Evolutionary conservation across 2,797 vertebrate genomes (phyloP).

Genomic region (Aplochiton taeniatus): DNA sequence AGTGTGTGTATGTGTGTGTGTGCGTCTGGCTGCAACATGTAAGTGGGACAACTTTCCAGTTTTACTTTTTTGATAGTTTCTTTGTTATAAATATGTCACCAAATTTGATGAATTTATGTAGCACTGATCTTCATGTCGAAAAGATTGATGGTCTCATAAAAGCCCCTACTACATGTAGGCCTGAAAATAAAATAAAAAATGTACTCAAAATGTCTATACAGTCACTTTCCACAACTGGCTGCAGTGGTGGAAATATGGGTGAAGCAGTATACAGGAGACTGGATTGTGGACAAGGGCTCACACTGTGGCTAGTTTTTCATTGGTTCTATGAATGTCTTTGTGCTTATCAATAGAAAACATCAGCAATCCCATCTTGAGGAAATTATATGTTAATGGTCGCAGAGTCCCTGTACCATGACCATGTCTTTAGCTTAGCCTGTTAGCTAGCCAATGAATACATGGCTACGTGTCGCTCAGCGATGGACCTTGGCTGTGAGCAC

Average conservation of each 20-base stretch:
- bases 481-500: constrained; percentile 54
- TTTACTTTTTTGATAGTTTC: too few species aligned
- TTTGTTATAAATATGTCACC: too few species aligned
- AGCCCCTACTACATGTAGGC: not conserved
- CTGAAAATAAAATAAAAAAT: not conserved
- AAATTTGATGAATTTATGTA: too few species aligned
- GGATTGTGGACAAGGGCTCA: constrained; percentile 1
- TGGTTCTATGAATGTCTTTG: constrained; percentile 53
- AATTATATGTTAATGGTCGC: constrained; percentile 70
- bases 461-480: constrained; percentile 64
- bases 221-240: not conserved
- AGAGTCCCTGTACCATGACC: constrained; percentile 64
- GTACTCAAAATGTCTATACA: not conserved
- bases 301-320: constrained; percentile 27
- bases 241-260: not conserved
- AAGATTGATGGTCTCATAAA: too few species aligned
- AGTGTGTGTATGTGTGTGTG: too few species aligned
- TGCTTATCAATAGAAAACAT: constrained; percentile 62
- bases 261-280: too few species aligned
- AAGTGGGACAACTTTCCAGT: too few species aligned
- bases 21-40: too few species aligned
- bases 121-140: not conserved
- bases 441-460: constrained; percentile 61
- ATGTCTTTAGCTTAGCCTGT: constrained; percentile 28
- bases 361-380: constrained; percentile 62